Evolutionary conservation across 2,797 vertebrate species (phyloP), one percentile per base, ranked within the genome.

Genomic region (Pteronotus mesoamericanus): DNA sequence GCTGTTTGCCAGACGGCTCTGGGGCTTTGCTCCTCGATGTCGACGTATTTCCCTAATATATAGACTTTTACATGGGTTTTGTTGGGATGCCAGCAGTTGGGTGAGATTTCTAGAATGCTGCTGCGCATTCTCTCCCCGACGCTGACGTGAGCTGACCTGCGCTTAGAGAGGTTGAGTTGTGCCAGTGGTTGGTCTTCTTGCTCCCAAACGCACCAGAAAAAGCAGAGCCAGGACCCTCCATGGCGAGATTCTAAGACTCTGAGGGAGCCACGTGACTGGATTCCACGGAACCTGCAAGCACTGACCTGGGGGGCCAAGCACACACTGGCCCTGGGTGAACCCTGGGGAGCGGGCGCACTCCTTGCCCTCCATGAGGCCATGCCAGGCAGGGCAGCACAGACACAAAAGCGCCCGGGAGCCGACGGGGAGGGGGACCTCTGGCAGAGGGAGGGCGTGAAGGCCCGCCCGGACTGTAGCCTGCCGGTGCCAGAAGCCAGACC

Each of bases 231-330:
- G 9, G 46, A 37, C 29, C 10, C 1, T 5, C 9, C 2, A 7
- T 0, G 4, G 37, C 29, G 24, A 53, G 26, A 42, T 14, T 6
- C 19, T 8, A 15, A 19, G 48, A 24, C 8, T 9, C 14, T 2
- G 19, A 15, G 1, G 24, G 87, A 10, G 12, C 22, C 21, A 7
- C 3, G 6, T 1, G 51, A 72, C 55, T 21, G 0, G 3, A 42
- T 12, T 37, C 51, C 3, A 3, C 0, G 4, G 6, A 22, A 32
- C 66, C 7, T 15, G 7, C 2, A n/a, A 0, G 12, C 9, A 9
- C 39, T 24, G n/a, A 42, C 21, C 74, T n/a, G 51, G 0, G 8
- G 8, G 2, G n/a, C 29, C 39, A 8, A 3, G 26, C n/a, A 12
- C 26, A 22, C 2, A 2, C 9, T 3, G 37, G 51, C 55, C 42